Evolutionary conservation across 30 jellyfish, hydroid and myxozoan species (phyloP).

Genomic region (Hydractinia echinata): DNA sequence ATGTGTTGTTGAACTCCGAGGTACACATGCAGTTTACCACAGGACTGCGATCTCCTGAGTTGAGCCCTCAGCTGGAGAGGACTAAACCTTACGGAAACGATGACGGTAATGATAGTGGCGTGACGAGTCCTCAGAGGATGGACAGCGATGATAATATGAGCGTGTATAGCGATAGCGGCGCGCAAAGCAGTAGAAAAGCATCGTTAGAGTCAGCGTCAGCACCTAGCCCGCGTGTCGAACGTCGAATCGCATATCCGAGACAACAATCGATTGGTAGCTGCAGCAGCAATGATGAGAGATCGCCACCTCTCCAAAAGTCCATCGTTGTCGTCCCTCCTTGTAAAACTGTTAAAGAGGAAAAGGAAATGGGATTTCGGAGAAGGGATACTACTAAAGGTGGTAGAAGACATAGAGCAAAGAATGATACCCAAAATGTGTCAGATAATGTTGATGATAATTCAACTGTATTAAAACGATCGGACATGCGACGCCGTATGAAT

Average conservation of each 20-base stretch:
- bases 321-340: background rate
- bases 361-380: background rate
- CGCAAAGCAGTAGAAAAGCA: conserved; percentile 79
- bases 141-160: conserved; percentile 77
- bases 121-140: conserved; percentile 37
- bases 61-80: conserved; percentile 3
- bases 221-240: conserved; percentile 70
- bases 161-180: conserved; percentile 74
- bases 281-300: conserved; percentile 60
- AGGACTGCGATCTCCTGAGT: conserved; percentile 11
- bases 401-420: background rate
- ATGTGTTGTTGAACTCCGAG: background rate
- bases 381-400: background rate
- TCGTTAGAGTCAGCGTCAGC: conserved; percentile 72
- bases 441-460: background rate
- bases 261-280: conserved; percentile 46
- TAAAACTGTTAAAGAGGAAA: background rate
- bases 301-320: conserved; percentile 15
- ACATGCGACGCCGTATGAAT: conserved; percentile 28
- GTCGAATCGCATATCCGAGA: conserved; percentile 44
- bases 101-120: conserved; percentile 37
- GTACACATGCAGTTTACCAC: conserved; percentile 15
- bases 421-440: background rate
- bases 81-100: conserved; percentile 10
- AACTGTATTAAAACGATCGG: conserved; percentile 21